Conservation (phyloP, 1,140 invertebrate species). For the Theocolax elegans region DNA sequence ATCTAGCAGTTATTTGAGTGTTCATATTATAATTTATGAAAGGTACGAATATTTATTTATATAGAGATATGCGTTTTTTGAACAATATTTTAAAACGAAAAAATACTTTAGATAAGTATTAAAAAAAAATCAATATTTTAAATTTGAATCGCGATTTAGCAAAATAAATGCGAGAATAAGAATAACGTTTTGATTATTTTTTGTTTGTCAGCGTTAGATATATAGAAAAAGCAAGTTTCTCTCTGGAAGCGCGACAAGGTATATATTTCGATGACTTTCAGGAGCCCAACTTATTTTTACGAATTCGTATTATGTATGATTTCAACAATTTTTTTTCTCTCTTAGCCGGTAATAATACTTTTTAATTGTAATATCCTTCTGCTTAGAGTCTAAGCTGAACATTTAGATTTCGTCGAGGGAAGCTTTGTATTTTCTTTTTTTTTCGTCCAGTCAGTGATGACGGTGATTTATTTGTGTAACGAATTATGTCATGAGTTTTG, state of each 20-base stretch:
- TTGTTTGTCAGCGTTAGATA: neutral
- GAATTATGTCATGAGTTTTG: constrained; percentile 38
- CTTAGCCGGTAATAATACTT: constrained; percentile 36
- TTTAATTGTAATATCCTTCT: constrained; percentile 39
- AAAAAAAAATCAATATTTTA: no score
- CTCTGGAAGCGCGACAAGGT: neutral
- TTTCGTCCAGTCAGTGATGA: constrained; percentile 36
- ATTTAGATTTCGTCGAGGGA: constrained; percentile 35
- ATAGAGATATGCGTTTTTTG: neutral
- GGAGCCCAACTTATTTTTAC: constrained; percentile 30
- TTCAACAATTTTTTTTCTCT: constrained; percentile 37
- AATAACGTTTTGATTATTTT: neutral
- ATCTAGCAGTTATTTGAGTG: no score
- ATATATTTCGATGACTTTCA: constrained; percentile 20
- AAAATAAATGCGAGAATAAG: neutral
- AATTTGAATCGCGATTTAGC: no score
- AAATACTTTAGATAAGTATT: neutral
- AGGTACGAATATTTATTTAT: neutral
- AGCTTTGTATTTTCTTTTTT: constrained; percentile 36
- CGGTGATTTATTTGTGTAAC: constrained; percentile 37
- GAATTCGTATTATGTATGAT: constrained; percentile 37
- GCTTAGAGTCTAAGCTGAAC: constrained; percentile 34
- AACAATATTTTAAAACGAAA: neutral
- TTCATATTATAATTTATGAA: no score
- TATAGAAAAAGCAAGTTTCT: neutral